Evolutionary conservation across 2,888 invertebrate species (phyloP).

Genomic region (Drosophila mimica): DNA sequence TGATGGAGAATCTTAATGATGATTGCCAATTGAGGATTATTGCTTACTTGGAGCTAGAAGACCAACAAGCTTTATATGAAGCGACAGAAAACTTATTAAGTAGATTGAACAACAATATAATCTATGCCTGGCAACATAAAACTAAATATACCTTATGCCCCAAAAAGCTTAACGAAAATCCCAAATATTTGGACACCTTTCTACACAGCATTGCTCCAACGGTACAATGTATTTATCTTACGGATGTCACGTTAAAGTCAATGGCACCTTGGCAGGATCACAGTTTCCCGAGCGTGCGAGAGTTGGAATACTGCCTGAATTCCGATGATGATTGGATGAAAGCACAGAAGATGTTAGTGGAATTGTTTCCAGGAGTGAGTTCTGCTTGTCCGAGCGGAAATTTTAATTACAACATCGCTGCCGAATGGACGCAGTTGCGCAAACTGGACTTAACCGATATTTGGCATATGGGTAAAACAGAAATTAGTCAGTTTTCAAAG

Average conservation of each 20-base stretch:
- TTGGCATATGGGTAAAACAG: background rate
- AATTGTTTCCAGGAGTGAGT: slow-evolving; percentile 14
- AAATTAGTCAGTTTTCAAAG: background rate
- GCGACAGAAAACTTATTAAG: slow-evolving; percentile 12
- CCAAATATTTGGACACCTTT: slow-evolving; percentile 11
- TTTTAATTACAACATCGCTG: background rate
- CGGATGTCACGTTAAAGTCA: background rate
- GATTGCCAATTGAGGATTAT: slow-evolving; percentile 34
- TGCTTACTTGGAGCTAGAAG: slow-evolving; percentile 10
- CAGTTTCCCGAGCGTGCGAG: slow-evolving; percentile 10
- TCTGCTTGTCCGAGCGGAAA: background rate
- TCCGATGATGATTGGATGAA: background rate
- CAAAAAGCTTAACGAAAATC: background rate
- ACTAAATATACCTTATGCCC: background rate
- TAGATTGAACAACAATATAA: slow-evolving; percentile 11
- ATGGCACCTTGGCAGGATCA: slow-evolving; percentile 12
- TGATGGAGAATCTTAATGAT: slow-evolving; percentile 24
- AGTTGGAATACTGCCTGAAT: slow-evolving; percentile 16
- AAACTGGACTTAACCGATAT: slow-evolving; percentile 15
- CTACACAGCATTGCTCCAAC: slow-evolving; percentile 17
- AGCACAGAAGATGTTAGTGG: background rate
- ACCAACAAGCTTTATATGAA: slow-evolving; percentile 33
- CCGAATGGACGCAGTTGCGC: slow-evolving; percentile 11
- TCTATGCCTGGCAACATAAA: slow-evolving; percentile 23
- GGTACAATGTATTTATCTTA: slow-evolving; percentile 12